Base-by-base conservation (phyloP, 2,113 vertebrate species). In the Synodontis membranacea region DNA sequence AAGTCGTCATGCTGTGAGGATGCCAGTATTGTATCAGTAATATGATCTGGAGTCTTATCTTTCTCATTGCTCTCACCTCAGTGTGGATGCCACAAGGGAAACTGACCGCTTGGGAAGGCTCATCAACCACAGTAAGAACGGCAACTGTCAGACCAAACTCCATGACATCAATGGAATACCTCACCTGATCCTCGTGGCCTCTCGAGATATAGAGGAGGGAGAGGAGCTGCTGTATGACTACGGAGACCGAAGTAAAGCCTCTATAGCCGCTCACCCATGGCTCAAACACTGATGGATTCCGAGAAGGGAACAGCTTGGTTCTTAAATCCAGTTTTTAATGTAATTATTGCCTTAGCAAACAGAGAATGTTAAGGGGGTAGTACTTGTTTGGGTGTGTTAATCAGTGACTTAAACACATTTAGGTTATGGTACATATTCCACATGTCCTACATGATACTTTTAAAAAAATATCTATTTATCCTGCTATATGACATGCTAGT, bases 161-260 rank as follows among this genome's bases (percentile, higher is more conserved):
- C 98, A 99, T 50, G 96, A 97, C 93, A 96, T 99, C 34, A 94
- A 92, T 4, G 96, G 96, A 4, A 93, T 96, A 91, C 98, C 98
- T 82, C 98, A 99, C 94, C 98, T 99, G 92, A 98, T 99, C 91
- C 96, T 99, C 60, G 95, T 99, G 6, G 98, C 98, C 82, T 96
- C 97, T 39, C 96, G 97, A 23, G 95, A 98, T 95, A 97, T 99
- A 62, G 95, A 95, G 86, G 94, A 95, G 5, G 97, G 97, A 37
- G 98, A 99, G 93, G 98, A 99, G 93, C 93, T 99, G 28, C 95
- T 99, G 76, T 99, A 99, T 0, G 98, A 99, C 92, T 99, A 99
- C 1, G 98, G 98, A 1, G 98, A 99, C 94, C 95, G 98, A 85
- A 99, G 98, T 88, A 96, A 95, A 93, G 96, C 96, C 34, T 97